Percentiles rank a stretch among this genome's conserved stretches.
Conservation (phyloP, 2,113 vertebrate genomes). For the Natator depressus region DNA sequence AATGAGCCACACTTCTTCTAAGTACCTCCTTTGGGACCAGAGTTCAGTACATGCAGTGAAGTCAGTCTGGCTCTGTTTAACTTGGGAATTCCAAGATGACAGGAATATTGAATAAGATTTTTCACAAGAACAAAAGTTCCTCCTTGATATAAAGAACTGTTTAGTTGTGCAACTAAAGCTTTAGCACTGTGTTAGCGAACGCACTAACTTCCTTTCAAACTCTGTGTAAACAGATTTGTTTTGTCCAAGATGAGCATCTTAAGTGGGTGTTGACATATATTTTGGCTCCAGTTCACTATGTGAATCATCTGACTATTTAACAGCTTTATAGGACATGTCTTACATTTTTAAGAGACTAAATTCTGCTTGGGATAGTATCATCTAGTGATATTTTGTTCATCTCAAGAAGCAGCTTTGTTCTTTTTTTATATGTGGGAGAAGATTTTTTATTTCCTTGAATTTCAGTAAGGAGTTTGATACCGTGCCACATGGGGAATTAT, state of each 20-base stretch:
- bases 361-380: background rate
- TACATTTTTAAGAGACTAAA: background rate
- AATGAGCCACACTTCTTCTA: background rate
- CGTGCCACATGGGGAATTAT: too few species aligned
- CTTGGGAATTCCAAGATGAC: constrained; percentile 1
- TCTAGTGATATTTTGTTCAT: background rate
- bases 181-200: background rate
- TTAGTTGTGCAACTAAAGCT: background rate
- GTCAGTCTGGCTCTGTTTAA: background rate
- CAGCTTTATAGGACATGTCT: background rate
- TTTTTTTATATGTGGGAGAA: background rate
- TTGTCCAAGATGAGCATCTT: background rate
- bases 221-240: background rate
- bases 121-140: background rate
- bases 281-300: background rate
- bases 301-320: background rate
- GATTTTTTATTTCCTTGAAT: background rate
- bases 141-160: background rate
- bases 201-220: background rate
- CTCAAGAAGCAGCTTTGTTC: background rate
- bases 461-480: too few species aligned
- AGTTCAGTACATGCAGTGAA: background rate
- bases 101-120: background rate
- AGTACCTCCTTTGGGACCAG: constrained; percentile 15
- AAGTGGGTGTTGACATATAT: background rate